Conservation (phyloP, 2,797 vertebrate species). For the Hoplostethus atlanticus region DNA sequence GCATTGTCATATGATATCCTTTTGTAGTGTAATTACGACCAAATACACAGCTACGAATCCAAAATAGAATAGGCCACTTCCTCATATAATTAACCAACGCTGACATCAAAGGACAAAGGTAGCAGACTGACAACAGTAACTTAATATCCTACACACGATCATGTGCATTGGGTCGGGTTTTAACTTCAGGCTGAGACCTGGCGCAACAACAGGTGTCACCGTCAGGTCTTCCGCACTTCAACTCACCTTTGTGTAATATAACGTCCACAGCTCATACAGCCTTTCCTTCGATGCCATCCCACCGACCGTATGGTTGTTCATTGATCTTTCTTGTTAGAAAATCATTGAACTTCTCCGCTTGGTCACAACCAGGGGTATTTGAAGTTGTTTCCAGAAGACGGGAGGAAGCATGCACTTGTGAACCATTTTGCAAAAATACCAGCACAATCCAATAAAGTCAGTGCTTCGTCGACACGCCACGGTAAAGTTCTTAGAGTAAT, state of each 20-base stretch:
- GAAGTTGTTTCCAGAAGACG: constrained; percentile 67
- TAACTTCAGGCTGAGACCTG: constrained; percentile 50
- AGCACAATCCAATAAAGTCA: constrained; percentile 44
- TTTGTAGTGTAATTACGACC: neutral
- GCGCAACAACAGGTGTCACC: constrained; percentile 83
- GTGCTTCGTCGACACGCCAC: constrained; percentile 30
- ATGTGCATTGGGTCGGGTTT: neutral
- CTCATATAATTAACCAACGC: constrained; percentile 22
- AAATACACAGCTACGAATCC: constrained; percentile 36
- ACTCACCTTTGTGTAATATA: constrained; percentile 94
- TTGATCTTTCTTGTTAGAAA: constrained; percentile 48
- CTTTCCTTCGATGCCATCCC: constrained; percentile 93
- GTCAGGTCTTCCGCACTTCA: constrained; percentile 71
- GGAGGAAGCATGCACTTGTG: constrained; percentile 64
- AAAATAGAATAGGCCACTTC: constrained; percentile 42
- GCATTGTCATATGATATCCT: neutral
- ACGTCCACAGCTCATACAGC: constrained; percentile 95
- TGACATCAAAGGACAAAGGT: neutral
- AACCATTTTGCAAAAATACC: constrained; percentile 71
- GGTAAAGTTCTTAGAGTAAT: constrained; percentile 62
- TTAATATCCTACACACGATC: neutral
- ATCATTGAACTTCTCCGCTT: constrained; percentile 51
- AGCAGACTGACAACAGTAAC: neutral
- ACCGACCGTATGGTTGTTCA: constrained; percentile 69
- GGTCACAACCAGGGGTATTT: constrained; percentile 22